phyloP scores from a whole-genome alignment of 2,888 invertebrate genomes.

The Desoria tigrina region DNA sequence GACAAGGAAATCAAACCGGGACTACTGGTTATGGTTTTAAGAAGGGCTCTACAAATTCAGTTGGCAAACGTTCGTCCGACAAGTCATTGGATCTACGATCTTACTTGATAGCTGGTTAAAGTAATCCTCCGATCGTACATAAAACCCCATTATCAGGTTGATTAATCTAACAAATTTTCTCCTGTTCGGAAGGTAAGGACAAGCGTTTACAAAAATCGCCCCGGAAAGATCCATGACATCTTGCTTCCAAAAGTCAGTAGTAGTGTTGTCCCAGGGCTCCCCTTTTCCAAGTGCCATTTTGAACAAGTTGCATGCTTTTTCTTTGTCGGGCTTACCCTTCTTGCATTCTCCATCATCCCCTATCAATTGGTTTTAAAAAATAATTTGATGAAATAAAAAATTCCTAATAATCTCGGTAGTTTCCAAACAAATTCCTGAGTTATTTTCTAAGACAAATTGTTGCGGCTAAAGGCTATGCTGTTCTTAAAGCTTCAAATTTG shows the following conservation, averaged over 20 bases:
- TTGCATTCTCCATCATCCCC: slow-evolving; percentile 32
- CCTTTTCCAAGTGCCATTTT: slow-evolving; percentile 10
- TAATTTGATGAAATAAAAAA: too few relatives aligned
- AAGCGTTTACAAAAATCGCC: slow-evolving; percentile 34
- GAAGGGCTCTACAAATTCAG: too few relatives aligned
- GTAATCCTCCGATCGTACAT: slow-evolving; percentile 23
- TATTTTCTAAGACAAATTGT: too few relatives aligned
- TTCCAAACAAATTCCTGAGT: too few relatives aligned
- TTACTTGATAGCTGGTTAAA: slow-evolving; percentile 19
- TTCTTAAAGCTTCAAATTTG: too few relatives aligned
- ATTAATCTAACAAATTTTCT: slow-evolving; percentile 20
- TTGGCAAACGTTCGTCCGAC: too few relatives aligned
- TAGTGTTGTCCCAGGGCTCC: slow-evolving; percentile 20
- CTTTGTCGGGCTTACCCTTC: slow-evolving; percentile 38
- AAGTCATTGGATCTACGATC: background rate
- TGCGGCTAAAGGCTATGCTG: too few relatives aligned
- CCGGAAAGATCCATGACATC: slow-evolving; percentile 32
- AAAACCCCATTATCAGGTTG: slow-evolving; percentile 26
- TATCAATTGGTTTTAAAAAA: too few relatives aligned
- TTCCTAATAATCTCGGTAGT: too few relatives aligned
- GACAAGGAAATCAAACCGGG: too few relatives aligned
- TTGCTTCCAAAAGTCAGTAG: slow-evolving; percentile 30
- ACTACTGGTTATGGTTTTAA: too few relatives aligned
- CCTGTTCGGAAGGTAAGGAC: slow-evolving; percentile 29
- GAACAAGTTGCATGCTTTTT: slow-evolving; percentile 27